A percentile compares a stretch with the other conserved stretches of the same genome.
Conservation (phyloP, 2,797 vertebrate species). For the Hoplostethus mediterraneus region DNA sequence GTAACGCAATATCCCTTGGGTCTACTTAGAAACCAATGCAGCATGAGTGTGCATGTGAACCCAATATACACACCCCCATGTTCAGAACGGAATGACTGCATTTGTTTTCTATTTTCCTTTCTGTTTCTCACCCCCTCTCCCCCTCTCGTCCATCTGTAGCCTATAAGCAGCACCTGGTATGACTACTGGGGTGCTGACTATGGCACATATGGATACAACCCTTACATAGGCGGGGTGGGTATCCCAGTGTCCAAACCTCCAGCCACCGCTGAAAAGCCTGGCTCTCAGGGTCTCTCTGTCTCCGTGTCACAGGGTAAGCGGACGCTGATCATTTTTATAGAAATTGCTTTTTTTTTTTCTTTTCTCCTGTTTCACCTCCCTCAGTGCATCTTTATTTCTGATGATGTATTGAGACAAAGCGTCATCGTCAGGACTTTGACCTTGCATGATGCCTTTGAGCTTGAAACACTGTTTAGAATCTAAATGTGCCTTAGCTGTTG, state of each 20-base stretch:
- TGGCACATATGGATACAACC: slow-evolving; percentile 97
- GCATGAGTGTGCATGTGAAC: not conserved
- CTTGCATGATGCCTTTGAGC: not conserved
- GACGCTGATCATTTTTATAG: not conserved
- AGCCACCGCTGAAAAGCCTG: slow-evolving; percentile 91
- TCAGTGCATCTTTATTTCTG: too few relatives aligned
- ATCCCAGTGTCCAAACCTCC: slow-evolving; percentile 96
- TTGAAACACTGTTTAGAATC: not conserved
- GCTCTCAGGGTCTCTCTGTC: slow-evolving; percentile 94
- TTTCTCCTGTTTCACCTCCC: too few relatives aligned
- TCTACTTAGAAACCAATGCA: not conserved
- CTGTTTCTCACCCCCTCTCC: not conserved
- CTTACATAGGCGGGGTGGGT: slow-evolving; percentile 95
- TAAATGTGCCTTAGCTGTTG: not conserved
- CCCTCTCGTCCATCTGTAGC: slow-evolving; percentile 77
- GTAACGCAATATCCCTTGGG: not conserved
- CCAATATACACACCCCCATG: not conserved
- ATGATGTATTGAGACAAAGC: too few relatives aligned
- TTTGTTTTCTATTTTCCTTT: slow-evolving; percentile 1
- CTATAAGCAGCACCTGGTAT: slow-evolving; percentile 99
- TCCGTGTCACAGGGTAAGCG: slow-evolving; percentile 95
- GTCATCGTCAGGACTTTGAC: too few relatives aligned
- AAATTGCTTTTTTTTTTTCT: not conserved
- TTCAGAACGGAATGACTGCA: slow-evolving; percentile 3
- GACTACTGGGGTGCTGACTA: slow-evolving; percentile 99